phyloP scores from a whole-genome alignment of 2,888 invertebrate genomes.

The Cheilosia vernalis region DNA sequence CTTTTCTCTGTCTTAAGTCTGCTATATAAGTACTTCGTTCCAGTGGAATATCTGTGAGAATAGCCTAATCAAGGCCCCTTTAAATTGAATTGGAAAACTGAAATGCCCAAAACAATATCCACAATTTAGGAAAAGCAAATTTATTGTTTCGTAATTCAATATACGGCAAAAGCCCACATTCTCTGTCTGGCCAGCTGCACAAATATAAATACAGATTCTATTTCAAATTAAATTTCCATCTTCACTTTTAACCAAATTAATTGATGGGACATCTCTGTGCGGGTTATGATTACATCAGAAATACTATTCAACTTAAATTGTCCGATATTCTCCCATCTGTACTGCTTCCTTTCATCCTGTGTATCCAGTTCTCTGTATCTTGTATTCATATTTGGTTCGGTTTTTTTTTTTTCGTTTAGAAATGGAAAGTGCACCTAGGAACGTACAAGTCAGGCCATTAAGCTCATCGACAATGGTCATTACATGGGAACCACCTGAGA shows the following conservation, averaged over 20 bases:
- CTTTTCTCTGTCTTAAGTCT: not conserved
- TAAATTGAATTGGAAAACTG: slow-evolving; percentile 14
- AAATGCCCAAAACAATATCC: slow-evolving; percentile 3
- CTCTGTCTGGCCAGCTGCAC: too few relatives aligned
- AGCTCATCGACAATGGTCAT: slow-evolving; percentile 98
- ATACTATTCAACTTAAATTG: slow-evolving; percentile 15
- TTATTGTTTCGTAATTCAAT: slow-evolving; percentile 11
- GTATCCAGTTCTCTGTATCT: not conserved
- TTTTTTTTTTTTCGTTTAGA: slow-evolving; percentile 84
- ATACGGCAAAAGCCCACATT: not conserved
- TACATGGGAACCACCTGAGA: slow-evolving; percentile 99
- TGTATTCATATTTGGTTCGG: not conserved
- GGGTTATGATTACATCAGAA: not conserved
- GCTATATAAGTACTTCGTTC: not conserved
- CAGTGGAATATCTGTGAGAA: not conserved
- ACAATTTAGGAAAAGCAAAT: slow-evolving; percentile 4
- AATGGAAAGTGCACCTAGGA: slow-evolving; percentile 97
- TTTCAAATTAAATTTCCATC: slow-evolving; percentile 8
- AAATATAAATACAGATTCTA: not conserved
- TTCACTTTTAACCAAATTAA: slow-evolving; percentile 3
- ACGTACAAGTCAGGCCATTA: slow-evolving; percentile 96
- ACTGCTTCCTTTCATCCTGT: slow-evolving; percentile 15
- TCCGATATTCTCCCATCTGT: slow-evolving; percentile 12
- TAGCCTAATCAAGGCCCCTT: not conserved
- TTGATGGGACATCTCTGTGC: not conserved